Base-by-base conservation (phyloP, 1,140 invertebrate species). In the Cherax quadricarinatus region DNA sequence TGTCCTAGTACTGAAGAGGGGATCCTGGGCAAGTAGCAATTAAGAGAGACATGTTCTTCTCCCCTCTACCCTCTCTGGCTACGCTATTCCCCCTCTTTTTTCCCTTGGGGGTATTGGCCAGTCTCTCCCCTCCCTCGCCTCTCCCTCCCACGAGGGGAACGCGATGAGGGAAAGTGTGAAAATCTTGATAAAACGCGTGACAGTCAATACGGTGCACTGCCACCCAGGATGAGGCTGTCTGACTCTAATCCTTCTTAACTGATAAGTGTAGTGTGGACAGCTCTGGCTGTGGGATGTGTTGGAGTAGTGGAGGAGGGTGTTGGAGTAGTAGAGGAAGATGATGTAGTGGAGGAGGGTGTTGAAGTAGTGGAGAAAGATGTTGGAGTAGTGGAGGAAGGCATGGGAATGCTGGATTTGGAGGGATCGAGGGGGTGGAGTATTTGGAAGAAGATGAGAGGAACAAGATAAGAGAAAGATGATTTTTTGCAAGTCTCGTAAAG, bases 151-250 rank as follows among this genome's bases (percentile, higher is more conserved):
- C 49, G 79, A 53, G 73, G 85, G 85, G 51, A 14, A 66, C 21
- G 14, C 53, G 79, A 86, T 79, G 89, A 51, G 53, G 66, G 83
- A 70, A 91, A 86, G 89, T 91, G 89, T 86, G 88, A 90, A 91
- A 75, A 91, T 91, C 89, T 91, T 91, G 89, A 91, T 91, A 91
- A 91, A 91, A 91, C 83, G 89, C 83, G 89, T 79, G 70, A 90
- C 62, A 80, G 86, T 91, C 89, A 83, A 91, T 91, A 80, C n/a
- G 62, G 60, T 9, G 16, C 78, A 81, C 12, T 53, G 80, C 79
- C 41, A 30, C 18, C 10, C 73, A 86, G 86, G 89, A 91, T 86
- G 66, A 85, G 89, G 89, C 86, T 86, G 89, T 41, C 41, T 73
- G 49, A 48, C 70, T 79, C 86, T 91, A 85, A 91, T 91, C 89